Percentiles rank a stretch among this genome's conserved stretches.
Conservation (phyloP, 2,797 vertebrate genomes). For the Orientallactaga sibirica region DNA sequence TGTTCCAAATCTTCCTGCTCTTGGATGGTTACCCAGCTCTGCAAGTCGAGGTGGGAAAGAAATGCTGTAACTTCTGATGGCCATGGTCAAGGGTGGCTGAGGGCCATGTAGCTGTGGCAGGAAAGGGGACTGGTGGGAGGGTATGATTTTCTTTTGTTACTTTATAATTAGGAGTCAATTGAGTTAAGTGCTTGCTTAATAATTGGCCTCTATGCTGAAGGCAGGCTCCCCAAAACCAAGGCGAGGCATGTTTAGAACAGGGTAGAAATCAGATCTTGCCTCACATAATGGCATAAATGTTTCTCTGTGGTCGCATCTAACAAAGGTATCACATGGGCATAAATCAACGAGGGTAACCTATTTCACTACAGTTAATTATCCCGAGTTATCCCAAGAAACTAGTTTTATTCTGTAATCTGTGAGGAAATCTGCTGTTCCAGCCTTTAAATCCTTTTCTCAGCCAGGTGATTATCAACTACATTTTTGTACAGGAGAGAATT, state of each 20-base stretch:
- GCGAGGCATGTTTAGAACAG: constrained; percentile 26
- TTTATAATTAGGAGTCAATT: constrained; percentile 72
- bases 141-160: constrained; percentile 75
- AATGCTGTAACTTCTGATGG: constrained; percentile 35
- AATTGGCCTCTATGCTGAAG: constrained; percentile 66
- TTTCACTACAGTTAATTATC: constrained; percentile 91
- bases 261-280: constrained; percentile 75
- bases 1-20: constrained; percentile 42
- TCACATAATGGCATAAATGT: constrained; percentile 26
- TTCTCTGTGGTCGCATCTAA: constrained; percentile 59
- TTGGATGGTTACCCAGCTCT: background rate
- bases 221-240: constrained; percentile 48
- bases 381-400: constrained; percentile 90
- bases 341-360: constrained; percentile 85
- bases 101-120: background rate
- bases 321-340: constrained; percentile 67
- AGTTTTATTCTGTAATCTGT: constrained; percentile 92
- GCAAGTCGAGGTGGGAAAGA: background rate
- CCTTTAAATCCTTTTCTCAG: constrained; percentile 91
- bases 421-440: constrained; percentile 92
- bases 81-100: background rate
- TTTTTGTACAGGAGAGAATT: constrained; percentile 94
- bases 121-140: constrained; percentile 26
- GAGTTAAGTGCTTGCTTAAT: constrained; percentile 76
- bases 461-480: constrained; percentile 92